These are phyloP conservation scores for Laspeyria flexula DNA, from an alignment of 2,888 invertebrate genomes.

Conservation along the genomic window DNA sequence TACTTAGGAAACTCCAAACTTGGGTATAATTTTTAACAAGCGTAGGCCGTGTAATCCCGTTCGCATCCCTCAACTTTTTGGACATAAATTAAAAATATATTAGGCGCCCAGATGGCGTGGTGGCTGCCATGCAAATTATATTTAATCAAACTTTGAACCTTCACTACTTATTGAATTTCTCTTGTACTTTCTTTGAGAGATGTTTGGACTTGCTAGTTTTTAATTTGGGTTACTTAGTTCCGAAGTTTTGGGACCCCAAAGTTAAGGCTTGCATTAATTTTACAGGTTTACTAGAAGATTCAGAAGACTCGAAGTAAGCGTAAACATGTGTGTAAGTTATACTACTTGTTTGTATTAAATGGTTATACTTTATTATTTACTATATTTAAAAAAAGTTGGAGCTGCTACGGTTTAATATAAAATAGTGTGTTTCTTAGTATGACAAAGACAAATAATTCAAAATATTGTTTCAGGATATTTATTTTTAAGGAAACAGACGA, in stretches of 20 bases:
- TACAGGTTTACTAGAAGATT: slow-evolving; percentile 24
- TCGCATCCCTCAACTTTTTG: slow-evolving; percentile 68
- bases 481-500: slow-evolving; percentile 15
- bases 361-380: background rate
- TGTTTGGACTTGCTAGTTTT: slow-evolving; percentile 17
- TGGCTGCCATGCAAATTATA: slow-evolving; percentile 74
- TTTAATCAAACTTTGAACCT: slow-evolving; percentile 69
- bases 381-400: background rate
- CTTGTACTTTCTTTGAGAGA: slow-evolving; percentile 39
- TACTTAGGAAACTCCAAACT: slow-evolving; percentile 53
- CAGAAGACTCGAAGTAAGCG: slow-evolving; percentile 7
- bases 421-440: too few species aligned
- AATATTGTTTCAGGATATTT: slow-evolving; percentile 34
- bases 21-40: slow-evolving; percentile 64
- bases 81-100: slow-evolving; percentile 83
- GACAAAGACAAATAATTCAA: background rate
- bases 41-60: slow-evolving; percentile 33
- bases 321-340: slow-evolving; percentile 6
- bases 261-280: slow-evolving; percentile 11
- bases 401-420: too few species aligned
- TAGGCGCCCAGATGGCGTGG: slow-evolving; percentile 71
- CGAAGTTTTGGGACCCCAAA: slow-evolving; percentile 6
- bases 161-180: slow-evolving; percentile 64
- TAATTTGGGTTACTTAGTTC: slow-evolving; percentile 23
- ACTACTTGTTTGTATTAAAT: background rate